Conservation (phyloP, 2,888 invertebrate genomes). For the Eupithecia abbreviata region DNA sequence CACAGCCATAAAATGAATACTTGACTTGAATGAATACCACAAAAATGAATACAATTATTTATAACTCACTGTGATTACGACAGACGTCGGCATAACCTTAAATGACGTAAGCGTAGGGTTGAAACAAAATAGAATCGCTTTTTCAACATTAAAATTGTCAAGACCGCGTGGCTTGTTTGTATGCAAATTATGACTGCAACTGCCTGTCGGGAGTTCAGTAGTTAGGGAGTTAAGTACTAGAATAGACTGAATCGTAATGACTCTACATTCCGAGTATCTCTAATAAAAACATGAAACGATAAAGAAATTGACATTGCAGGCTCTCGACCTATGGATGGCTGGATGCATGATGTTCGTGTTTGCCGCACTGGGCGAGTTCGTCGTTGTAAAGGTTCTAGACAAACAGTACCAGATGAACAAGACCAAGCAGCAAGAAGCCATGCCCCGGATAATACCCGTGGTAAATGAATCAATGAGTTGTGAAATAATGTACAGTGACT, state of each 20-base stretch:
- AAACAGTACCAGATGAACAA: slow-evolving; percentile 87
- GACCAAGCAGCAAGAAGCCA: slow-evolving; percentile 82
- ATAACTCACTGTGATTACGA: no score
- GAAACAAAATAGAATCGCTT: neutral
- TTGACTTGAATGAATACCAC: no score
- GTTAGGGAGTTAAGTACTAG: no score
- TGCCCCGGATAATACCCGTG: slow-evolving; percentile 80
- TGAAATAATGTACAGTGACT: neutral
- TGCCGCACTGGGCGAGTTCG: slow-evolving; percentile 92
- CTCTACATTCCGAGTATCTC: neutral
- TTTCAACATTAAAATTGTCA: neutral
- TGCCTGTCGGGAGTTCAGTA: neutral
- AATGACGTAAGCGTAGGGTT: neutral
- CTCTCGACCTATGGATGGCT: slow-evolving; percentile 94
- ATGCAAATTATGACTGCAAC: neutral
- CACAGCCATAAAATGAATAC: no score
- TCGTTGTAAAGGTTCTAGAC: slow-evolving; percentile 91
- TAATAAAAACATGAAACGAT: no score
- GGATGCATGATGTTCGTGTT: slow-evolving; percentile 95
- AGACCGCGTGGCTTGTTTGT: neutral
- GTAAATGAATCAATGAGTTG: slow-evolving; percentile 56
- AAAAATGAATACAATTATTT: no score
- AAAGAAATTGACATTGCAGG: slow-evolving; percentile 72
- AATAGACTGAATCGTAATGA: neutral
- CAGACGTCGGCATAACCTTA: neutral